Base-by-base conservation (phyloP, 92 coral and sea anemone genomes). In the Palythoa grandiflora region DNA sequence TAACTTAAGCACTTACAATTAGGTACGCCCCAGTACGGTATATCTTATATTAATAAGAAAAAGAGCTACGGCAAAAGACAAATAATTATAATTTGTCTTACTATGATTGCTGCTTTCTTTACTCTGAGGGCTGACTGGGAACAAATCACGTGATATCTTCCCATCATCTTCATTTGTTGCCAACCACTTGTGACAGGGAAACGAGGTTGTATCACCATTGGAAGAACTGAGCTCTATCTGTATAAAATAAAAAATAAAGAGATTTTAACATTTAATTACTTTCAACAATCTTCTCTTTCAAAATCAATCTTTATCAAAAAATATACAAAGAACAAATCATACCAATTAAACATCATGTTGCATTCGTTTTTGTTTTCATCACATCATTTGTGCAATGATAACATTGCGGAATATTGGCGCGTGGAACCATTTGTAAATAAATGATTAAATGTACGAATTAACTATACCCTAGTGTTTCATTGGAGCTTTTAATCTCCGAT, bases 121-220 rank as follows among this genome's bases (percentile, higher is more conserved):
- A 61, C 55, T 61, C 89, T 91, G 70, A 73, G 68, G 61, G 78
- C 78, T 47, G 73, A 63, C 84, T 13, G 96, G 94, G 44, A 51
- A 51, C 21, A 97, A 72, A 57, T 89, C 92, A 84, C 99, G 92
- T 87, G 98, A 86, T 51, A 91, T 73, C 77, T 88, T 91, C n/a
- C 95, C 95, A 52, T 96, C 99, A 59, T 93, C 98, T 63, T 80
- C 94, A 70, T 93, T 93, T 28, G 96, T 88, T 6, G 99, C 98
- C 88, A 97, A 89, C 99, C 99, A 97, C 70, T 88, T 92, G 88
- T 97, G 93, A 81, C 96, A 88, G 17, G 95, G 96, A 38, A 97
- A 97, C 36, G 84, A 89, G 55, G 94, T 94, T 5, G 91, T 90
- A 17, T 92, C 88, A 1, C 95, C 97, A 51, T 88, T 91, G 50